Base-by-base conservation (phyloP, 2,888 invertebrate genomes). In the Heliconius ismenius region DNA sequence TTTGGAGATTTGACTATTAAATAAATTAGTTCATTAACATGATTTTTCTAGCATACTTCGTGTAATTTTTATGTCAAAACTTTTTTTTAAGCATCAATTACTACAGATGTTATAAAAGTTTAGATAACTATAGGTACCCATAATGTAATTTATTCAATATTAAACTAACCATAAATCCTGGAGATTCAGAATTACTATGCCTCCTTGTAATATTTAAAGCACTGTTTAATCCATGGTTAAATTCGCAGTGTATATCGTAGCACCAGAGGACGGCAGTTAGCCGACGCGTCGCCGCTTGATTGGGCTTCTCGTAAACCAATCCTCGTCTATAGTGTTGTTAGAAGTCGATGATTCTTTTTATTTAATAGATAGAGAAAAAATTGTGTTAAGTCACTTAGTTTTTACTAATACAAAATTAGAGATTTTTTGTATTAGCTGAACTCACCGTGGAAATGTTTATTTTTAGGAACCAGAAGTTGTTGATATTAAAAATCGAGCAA, bases 271-370 rank as follows among this genome's bases (percentile, higher is more conserved):
- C 86, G 83, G 87, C 89, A 89, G 93, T 92, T 92, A 93, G 92
- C 87, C 92, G 88, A 86, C 81, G 89, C 91, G 93, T 86, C 93
- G 93, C 93, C 93, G 87, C 87, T 91, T 92, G 90, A 94, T 93
- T 93, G 93, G 91, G 87, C 86, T 85, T 80, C 87, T 90, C 89
- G 89, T 94, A 94, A 94, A 93, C 89, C 90, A 89, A 92, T 92
- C 88, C 85, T 83, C 88, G 81, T 39, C 21, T 10, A 11, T 39
- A 62, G 60, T 39, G 62, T 36, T 73, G 62, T 62, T 24, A 36
- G n/a, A 58, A n/a, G 58, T 70, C 58, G 70, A 36, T 24, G 26
- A 15, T 26, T 15, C 26, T 62, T 62, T 62, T 62, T 62, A 26
- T 26, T 26, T 28, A 26, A 6, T 15, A 28, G 6, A 62, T 62